These are phyloP conservation scores for Oxytorus armatus DNA, from an alignment of 2,888 invertebrate species.

Conservation along the genomic window DNA sequence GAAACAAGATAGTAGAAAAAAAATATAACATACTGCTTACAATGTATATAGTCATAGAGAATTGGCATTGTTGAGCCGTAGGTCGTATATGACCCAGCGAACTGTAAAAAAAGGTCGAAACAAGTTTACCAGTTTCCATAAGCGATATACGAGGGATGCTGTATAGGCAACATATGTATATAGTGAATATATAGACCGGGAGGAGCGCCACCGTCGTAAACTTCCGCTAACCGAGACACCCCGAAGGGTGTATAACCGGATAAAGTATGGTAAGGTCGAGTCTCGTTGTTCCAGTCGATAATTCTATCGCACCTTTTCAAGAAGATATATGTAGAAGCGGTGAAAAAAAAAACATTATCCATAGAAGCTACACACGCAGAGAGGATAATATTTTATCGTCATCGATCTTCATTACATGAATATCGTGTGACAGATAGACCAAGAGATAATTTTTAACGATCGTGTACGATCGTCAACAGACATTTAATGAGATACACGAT, in stretches of 20 bases:
- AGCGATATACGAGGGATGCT: constrained; percentile 58
- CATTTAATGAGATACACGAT: too few relatives aligned
- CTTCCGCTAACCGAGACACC: not conserved
- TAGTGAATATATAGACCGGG: constrained; percentile 9
- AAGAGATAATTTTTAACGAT: not conserved
- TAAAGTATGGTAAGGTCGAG: constrained; percentile 43
- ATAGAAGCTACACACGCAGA: not conserved
- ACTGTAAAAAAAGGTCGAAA: constrained; percentile 45
- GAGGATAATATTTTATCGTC: too few relatives aligned
- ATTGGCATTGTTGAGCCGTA: constrained; percentile 25
- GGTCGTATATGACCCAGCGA: constrained; percentile 36
- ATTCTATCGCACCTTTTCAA: constrained; percentile 37
- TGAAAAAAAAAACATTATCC: constrained; percentile 11
- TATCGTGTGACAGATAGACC: not conserved
- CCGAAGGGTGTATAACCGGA: constrained; percentile 17
- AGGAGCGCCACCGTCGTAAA: not conserved
- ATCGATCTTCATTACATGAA: too few relatives aligned
- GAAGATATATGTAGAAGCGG: constrained; percentile 7
- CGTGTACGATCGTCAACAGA: too few relatives aligned
- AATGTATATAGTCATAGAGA: constrained; percentile 18
- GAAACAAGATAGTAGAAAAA: not conserved
- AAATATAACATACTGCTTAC: not conserved
- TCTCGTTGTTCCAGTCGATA: constrained; percentile 41
- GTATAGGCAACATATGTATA: constrained; percentile 1
- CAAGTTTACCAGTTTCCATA: constrained; percentile 64